Evolutionary conservation across 2,113 vertebrate species (phyloP).

Genomic region (Mesocricetus auratus): DNA sequence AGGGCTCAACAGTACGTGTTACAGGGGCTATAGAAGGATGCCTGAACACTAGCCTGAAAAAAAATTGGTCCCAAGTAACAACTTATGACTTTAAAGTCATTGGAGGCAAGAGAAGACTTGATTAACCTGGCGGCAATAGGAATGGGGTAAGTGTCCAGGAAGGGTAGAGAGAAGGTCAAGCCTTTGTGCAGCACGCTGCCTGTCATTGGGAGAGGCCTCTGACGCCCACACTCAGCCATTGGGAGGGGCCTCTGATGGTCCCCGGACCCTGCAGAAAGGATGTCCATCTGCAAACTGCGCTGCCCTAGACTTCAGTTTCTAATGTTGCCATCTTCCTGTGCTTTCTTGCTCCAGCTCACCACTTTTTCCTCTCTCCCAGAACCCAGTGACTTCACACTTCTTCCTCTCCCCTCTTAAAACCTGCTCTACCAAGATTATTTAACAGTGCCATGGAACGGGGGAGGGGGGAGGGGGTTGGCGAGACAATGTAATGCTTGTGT

Average conservation of each 20-base stretch:
- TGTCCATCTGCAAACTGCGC: fast-evolving
- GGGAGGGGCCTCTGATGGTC: neutral
- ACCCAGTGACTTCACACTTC: neutral
- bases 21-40: neutral
- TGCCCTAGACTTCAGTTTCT: fast-evolving
- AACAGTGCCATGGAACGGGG: fast-evolving
- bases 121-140: neutral
- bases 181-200: fast-evolving
- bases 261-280: neutral
- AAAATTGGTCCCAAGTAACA: neutral
- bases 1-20: neutral
- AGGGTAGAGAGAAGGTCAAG: neutral
- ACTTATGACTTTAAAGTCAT: neutral
- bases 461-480: neutral
- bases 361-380: neutral
- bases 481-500: neutral
- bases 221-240: fast-evolving
- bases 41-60: fast-evolving
- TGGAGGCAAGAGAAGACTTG: neutral
- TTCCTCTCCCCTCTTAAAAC: neutral
- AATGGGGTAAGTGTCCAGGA: neutral
- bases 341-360: neutral
- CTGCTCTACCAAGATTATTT: neutral
- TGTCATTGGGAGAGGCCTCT: neutral
- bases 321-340: neutral